Conservation (phyloP, 1,140 invertebrate genomes). For the Caenorhabditis tropicalis region DNA sequence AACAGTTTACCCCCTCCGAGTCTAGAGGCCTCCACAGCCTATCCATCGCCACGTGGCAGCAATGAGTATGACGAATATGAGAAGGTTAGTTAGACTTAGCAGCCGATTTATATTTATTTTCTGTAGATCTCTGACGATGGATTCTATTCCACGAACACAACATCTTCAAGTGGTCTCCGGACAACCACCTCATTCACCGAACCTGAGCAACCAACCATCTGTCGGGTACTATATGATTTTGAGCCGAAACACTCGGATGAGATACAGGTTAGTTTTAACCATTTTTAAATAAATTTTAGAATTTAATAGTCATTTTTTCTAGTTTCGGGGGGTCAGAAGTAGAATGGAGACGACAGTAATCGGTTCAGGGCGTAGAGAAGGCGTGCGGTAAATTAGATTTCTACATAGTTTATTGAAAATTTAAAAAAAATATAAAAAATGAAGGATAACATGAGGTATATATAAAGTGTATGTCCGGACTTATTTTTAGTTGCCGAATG, state of each 20-base stretch:
- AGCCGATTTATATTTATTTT: background rate
- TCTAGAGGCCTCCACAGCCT: background rate
- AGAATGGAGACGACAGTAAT: too few relatives aligned
- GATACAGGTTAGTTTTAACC: background rate
- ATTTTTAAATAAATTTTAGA: background rate
- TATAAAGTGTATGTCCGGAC: too few relatives aligned
- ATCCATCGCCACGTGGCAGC: slow-evolving; percentile 1
- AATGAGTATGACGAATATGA: slow-evolving; percentile 1
- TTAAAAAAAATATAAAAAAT: too few relatives aligned
- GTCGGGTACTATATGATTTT: slow-evolving; percentile 57
- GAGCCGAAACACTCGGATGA: slow-evolving; percentile 52
- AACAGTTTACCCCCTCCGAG: slow-evolving; percentile 48
- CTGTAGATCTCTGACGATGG: slow-evolving; percentile 56
- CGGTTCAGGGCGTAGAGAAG: too few relatives aligned
- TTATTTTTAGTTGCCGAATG: too few relatives aligned
- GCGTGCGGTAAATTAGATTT: too few relatives aligned
- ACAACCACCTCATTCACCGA: slow-evolving; percentile 46
- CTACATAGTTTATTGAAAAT: too few relatives aligned
- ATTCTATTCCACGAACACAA: slow-evolving; percentile 33
- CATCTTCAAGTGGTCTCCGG: slow-evolving; percentile 11
- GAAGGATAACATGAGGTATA: too few relatives aligned
- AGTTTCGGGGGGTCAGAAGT: too few relatives aligned
- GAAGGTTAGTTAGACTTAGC: slow-evolving; percentile 7
- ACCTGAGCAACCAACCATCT: slow-evolving; percentile 39
- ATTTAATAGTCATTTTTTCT: background rate